Evolutionary conservation across 2,888 invertebrate genomes (phyloP), one percentile per base, ranked within the genome.

Genomic region (Archips xylosteana): DNA sequence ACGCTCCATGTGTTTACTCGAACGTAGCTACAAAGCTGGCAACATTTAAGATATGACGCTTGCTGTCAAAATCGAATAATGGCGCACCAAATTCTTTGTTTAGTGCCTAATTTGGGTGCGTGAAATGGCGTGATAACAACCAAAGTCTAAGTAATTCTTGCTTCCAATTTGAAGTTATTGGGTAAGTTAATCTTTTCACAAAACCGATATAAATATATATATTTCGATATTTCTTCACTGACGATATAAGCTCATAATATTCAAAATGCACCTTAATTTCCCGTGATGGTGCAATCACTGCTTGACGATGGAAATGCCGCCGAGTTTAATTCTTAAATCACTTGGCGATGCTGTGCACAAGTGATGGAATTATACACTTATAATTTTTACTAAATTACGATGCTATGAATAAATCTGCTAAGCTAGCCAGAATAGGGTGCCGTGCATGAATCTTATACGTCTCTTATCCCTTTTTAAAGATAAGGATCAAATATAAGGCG

Each of bases 71-170:
- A 63, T 13, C 23, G 45, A 74, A 74, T 68, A 74, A 74, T 74
- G 73, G 73, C 73, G 73, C 59, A 68, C 47, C 39, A 15, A 47
- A 15, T 67, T 34, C 23, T 47, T 60, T 45, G 67, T 47, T 23
- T 34, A n/a, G 15, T 23, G 34, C 80, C 80, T 79, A 83, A 79
- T 81, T 79, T 79, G 81, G 79, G 82, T 81, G 83, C 80, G 80
- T 81, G 82, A 77, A 79, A 78, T 76, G 76, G 76, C 76, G 77
- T 75, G 64, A 69, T 64, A 69, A 60, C 42, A 49, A 45, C 57
- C 47, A 60, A 64, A 59, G 39, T 49, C 13, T 47, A 34, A 39
- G 5, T 34, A 47, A 34, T 45, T 39, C 10, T 42, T 6, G 13
- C 39, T 60, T 69, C 32, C 42, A 57, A 64, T 69, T 51, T 39